phyloP scores from a whole-genome alignment of 1,140 invertebrate species.

The Daktulosphaira vitifoliae region DNA sequence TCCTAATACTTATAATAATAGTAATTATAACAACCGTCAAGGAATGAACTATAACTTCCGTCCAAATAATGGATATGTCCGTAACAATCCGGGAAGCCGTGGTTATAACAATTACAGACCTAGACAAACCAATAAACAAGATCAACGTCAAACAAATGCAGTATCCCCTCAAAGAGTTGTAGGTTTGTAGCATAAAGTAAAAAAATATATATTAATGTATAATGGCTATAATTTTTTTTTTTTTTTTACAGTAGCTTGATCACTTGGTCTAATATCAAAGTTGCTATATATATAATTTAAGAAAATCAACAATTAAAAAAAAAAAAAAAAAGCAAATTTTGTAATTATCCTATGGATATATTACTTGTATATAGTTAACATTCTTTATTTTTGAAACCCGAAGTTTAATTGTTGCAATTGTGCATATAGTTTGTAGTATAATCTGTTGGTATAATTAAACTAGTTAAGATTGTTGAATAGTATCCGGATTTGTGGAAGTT shows the following conservation, averaged over 20 bases:
- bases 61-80: slow-evolving; percentile 24
- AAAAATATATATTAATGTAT: no score
- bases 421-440: slow-evolving; percentile 20
- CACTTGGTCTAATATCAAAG: not conserved
- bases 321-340: not conserved
- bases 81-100: slow-evolving; percentile 24
- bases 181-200: slow-evolving; percentile 7
- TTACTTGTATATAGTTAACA: slow-evolving; percentile 28
- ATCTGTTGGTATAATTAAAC: slow-evolving; percentile 1
- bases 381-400: slow-evolving; percentile 18
- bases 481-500: not conserved
- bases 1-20: not conserved
- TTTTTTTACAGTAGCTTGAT: slow-evolving; percentile 27
- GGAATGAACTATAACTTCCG: slow-evolving; percentile 25
- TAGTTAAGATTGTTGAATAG: slow-evolving; percentile 3
- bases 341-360: slow-evolving; percentile 20
- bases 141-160: slow-evolving; percentile 27
- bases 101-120: slow-evolving; percentile 16
- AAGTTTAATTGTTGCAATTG: slow-evolving; percentile 10
- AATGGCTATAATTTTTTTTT: not conserved
- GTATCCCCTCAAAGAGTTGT: slow-evolving; percentile 24
- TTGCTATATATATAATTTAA: slow-evolving; percentile 1
- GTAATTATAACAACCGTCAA: slow-evolving; percentile 26
- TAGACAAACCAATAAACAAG: slow-evolving; percentile 18
- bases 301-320: slow-evolving; percentile 6